phyloP scores from a whole-genome alignment of 2,113 vertebrate genomes.

The Chamaea fasciata region DNA sequence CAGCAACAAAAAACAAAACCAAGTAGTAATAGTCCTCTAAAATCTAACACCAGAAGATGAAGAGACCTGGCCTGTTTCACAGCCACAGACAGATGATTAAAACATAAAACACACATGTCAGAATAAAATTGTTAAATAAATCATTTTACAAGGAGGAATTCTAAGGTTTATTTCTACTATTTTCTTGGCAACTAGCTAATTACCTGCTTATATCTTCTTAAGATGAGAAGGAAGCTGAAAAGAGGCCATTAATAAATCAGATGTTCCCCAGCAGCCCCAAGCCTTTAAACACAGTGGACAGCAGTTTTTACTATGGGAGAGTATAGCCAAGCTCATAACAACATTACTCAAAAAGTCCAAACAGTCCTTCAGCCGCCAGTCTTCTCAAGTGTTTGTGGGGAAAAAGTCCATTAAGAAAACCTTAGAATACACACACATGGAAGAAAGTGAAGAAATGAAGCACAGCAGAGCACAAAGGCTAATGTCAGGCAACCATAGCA shows the following conservation, averaged over 20 bases:
- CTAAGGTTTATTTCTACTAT: conserved; percentile 46
- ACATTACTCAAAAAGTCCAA: conserved; percentile 56
- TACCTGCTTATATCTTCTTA: conserved; percentile 64
- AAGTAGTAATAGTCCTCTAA: background rate
- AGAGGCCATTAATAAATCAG: conserved; percentile 54
- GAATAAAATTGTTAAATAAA: conserved; percentile 57
- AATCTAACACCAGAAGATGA: background rate
- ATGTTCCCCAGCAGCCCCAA: conserved; percentile 26
- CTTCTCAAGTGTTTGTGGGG: conserved; percentile 45
- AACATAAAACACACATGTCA: conserved; percentile 41
- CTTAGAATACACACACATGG: conserved; percentile 37
- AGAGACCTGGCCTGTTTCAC: conserved; percentile 5
- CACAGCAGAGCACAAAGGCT: background rate
- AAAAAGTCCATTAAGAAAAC: conserved; percentile 43
- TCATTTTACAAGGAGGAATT: conserved; percentile 49
- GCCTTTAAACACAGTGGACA: conserved; percentile 46
- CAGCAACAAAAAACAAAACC: conserved; percentile 8
- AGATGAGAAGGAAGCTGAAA: conserved; percentile 59
- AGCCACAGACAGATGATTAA: conserved; percentile 41
- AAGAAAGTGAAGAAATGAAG: conserved; percentile 27
- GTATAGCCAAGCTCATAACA: conserved; percentile 52
- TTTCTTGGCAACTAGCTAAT: conserved; percentile 56
- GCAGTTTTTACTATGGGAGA: conserved; percentile 26
- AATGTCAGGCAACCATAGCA: background rate
- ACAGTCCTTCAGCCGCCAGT: conserved; percentile 42